Conservation (phyloP, 2,797 vertebrate genomes). For the Propithecus perrieri region DNA sequence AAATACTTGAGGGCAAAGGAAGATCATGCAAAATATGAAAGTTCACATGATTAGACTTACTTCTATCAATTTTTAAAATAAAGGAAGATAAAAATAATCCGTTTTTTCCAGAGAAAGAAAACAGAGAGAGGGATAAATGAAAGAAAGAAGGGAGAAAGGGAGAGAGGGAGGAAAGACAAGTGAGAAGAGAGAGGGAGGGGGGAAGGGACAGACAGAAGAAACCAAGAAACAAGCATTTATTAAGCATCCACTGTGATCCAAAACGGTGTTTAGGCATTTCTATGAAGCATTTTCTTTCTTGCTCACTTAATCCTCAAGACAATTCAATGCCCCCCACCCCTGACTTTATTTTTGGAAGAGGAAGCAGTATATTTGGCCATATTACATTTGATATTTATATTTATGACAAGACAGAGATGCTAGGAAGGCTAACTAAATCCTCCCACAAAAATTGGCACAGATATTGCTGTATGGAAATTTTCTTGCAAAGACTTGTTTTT, state of each 20-base stretch:
- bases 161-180: constrained; percentile 33
- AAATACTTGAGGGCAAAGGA: neutral
- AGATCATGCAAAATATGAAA: neutral
- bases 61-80: neutral
- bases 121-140: constrained; percentile 47
- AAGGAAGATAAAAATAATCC: neutral
- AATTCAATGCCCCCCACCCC: neutral
- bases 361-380: neutral
- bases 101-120: neutral
- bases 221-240: neutral
- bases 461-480: constrained; percentile 10
- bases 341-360: constrained; percentile 11
- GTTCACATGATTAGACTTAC: neutral
- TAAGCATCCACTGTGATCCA: neutral
- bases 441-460: constrained; percentile 41
- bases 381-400: neutral
- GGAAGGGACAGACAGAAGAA: neutral
- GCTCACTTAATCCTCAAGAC: neutral
- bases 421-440: constrained; percentile 43
- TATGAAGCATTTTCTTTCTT: neutral
- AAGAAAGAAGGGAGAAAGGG: constrained; percentile 63
- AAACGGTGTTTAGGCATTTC: neutral
- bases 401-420: constrained; percentile 33
- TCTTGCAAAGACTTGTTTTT: constrained; percentile 71
- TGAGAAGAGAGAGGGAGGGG: neutral